Evolutionary conservation across 2,888 invertebrate species (phyloP).

Genomic region (Cosmia trapezina): DNA sequence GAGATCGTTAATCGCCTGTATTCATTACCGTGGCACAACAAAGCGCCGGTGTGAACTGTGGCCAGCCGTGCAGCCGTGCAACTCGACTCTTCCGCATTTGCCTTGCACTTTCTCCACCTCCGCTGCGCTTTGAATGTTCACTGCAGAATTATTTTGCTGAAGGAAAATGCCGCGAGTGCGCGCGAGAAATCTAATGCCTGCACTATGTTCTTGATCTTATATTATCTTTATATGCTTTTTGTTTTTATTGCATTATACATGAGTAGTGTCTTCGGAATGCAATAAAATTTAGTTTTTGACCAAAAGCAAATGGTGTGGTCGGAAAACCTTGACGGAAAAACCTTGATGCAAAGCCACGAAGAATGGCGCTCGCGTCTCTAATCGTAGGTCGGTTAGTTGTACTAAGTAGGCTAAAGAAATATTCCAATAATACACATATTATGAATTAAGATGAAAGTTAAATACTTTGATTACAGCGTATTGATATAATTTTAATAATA

Average conservation of each 20-base stretch:
- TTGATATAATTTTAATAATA: neutral
- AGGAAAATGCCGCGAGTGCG: conserved; percentile 64
- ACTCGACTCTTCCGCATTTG: conserved; percentile 74
- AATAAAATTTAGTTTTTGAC: neutral
- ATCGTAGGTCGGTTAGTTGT: neutral
- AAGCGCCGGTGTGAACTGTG: conserved; percentile 60
- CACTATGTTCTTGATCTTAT: conserved; percentile 67
- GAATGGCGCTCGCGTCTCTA: too few relatives aligned
- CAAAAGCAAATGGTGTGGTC: neutral
- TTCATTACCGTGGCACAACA: conserved; percentile 56
- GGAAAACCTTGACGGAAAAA: neutral
- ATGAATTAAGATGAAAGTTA: conserved; percentile 7
- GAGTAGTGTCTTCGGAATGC: neutral
- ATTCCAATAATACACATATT: neutral
- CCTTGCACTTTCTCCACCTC: conserved; percentile 78
- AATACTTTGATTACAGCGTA: too few relatives aligned
- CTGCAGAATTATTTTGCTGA: conserved; percentile 69
- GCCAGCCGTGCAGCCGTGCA: conserved; percentile 55
- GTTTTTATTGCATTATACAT: neutral
- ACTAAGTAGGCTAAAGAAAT: too few relatives aligned
- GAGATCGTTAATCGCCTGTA: conserved; percentile 60
- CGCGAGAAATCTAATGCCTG: conserved; percentile 58
- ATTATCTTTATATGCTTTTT: conserved; percentile 34
- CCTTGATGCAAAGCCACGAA: neutral
- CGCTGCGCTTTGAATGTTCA: conserved; percentile 73